Conservation (phyloP, 2,113 vertebrate genomes). For the Ifrita kowaldi region DNA sequence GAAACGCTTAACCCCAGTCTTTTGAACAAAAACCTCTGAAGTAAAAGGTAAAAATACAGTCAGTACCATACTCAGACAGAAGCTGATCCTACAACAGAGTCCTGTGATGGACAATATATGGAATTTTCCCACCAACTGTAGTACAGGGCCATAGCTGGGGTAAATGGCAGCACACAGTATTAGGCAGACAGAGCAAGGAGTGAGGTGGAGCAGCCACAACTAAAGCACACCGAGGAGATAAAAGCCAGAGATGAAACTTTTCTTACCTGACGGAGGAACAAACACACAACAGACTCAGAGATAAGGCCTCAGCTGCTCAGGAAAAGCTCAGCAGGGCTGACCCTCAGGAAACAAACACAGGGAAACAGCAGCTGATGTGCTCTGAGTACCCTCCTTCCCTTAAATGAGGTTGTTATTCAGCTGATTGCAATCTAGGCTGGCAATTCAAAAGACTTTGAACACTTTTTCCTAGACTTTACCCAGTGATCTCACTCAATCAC, state of each 20-base stretch:
- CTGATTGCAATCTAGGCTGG: not conserved
- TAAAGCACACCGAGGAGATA: accelerated
- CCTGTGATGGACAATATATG: not conserved
- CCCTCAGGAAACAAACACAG: not conserved
- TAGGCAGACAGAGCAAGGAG: not conserved
- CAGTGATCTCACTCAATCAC: not conserved
- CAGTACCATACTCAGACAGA: not conserved
- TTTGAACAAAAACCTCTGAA: not conserved
- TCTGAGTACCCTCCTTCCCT: not conserved
- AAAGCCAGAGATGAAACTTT: not conserved
- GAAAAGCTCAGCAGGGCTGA: not conserved
- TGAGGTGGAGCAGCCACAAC: not conserved
- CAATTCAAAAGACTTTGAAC: not conserved
- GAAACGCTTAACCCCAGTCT: not conserved
- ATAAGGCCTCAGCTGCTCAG: not conserved
- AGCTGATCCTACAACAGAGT: not conserved
- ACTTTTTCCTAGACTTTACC: not conserved
- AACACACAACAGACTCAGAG: not conserved
- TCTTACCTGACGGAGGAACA: not conserved
- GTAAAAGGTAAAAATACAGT: not conserved
- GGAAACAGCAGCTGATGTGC: not conserved
- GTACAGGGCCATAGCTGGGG: not conserved
- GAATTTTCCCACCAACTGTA: not conserved
- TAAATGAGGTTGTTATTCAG: not conserved
- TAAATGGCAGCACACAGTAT: not conserved